Evolutionary conservation across 2,113 vertebrate genomes (phyloP).

Genomic region (Cyprinodon variegatus): DNA sequence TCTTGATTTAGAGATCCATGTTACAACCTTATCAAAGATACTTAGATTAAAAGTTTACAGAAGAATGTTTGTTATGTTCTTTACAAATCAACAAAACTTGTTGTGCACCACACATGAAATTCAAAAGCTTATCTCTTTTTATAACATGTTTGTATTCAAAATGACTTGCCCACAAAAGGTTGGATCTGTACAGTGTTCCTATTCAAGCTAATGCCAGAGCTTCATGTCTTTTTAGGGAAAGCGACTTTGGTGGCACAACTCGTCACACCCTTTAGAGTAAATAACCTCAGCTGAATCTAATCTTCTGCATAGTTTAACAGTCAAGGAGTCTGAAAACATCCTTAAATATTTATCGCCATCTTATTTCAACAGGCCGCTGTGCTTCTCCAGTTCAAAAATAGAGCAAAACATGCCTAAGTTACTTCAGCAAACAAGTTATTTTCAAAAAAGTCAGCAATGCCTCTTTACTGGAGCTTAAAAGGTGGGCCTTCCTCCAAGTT

Average conservation of each 20-base stretch:
- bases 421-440: neutral
- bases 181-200: neutral
- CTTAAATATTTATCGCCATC: conserved; percentile 27
- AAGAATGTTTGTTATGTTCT: too few species aligned
- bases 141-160: neutral
- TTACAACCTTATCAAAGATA: too few species aligned
- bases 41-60: too few species aligned
- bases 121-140: neutral
- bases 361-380: conserved; percentile 2
- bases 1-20: too few species aligned
- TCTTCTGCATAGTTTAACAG: conserved; percentile 8
- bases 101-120: too few species aligned
- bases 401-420: neutral
- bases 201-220: neutral
- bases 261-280: conserved; percentile 4
- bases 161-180: neutral
- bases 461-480: neutral
- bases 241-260: conserved; percentile 3
- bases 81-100: too few species aligned
- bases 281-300: conserved; percentile 4
- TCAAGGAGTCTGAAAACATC: neutral
- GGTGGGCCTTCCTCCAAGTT: too few species aligned
- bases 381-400: conserved; percentile 5
- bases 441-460: conserved; percentile 5
- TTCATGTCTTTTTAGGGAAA: conserved; percentile 42